Evolutionary conservation across 2,888 invertebrate genomes (phyloP).

Genomic region (Cheilosia soror): DNA sequence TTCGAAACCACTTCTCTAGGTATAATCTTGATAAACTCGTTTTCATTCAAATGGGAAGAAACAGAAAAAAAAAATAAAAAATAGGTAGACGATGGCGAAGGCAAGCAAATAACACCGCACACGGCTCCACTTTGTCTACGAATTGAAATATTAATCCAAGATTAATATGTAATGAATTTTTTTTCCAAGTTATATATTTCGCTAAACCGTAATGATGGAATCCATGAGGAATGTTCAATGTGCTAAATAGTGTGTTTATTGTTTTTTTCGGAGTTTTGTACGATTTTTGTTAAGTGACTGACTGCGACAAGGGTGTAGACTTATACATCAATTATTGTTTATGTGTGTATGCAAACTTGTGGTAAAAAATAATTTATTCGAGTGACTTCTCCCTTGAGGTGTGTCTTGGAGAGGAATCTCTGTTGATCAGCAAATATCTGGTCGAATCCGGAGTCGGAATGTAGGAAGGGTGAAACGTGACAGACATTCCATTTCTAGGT

Average conservation of each 20-base stretch:
- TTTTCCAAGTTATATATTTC: constrained; percentile 4
- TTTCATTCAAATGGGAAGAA: constrained; percentile 64
- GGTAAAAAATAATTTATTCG: not conserved
- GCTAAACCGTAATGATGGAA: constrained; percentile 39
- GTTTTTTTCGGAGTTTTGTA: constrained; percentile 30
- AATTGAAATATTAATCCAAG: constrained; percentile 67
- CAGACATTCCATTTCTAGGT: constrained; percentile 37
- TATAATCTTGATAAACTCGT: constrained; percentile 73
- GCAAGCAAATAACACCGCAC: constrained; percentile 52
- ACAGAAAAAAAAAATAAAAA: not conserved
- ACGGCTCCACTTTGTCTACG: constrained; percentile 76
- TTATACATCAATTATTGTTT: constrained; percentile 9
- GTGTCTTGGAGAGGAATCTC: constrained; percentile 25
- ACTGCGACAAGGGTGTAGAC: constrained; percentile 16
- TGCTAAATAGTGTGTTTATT: constrained; percentile 50
- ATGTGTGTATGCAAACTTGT: not conserved
- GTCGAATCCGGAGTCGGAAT: constrained; percentile 18
- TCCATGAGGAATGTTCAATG: constrained; percentile 62
- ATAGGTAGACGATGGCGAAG: constrained; percentile 43
- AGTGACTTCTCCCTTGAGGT: constrained; percentile 32
- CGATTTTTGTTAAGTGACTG: constrained; percentile 26
- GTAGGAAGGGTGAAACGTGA: constrained; percentile 35
- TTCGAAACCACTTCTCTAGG: constrained; percentile 74
- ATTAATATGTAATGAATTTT: constrained; percentile 16
- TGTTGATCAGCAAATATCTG: constrained; percentile 4